Conservation (phyloP, 2,113 vertebrate genomes). For the Platycercus adscitus region DNA sequence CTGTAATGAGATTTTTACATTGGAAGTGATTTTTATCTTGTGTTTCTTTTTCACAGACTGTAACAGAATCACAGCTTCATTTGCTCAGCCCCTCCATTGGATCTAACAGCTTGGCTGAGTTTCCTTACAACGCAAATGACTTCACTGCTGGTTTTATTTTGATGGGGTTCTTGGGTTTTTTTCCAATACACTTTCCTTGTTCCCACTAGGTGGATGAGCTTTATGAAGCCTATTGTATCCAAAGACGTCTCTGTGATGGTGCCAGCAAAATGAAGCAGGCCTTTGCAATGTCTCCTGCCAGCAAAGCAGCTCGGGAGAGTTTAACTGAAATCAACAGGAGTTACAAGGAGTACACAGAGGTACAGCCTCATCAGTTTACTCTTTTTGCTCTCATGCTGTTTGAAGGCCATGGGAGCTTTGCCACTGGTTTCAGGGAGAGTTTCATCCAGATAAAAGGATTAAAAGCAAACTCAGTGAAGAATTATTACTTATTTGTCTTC, state of each 20-base stretch:
- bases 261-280: slow-evolving; percentile 98
- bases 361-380: slow-evolving; percentile 16
- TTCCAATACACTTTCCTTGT: background rate
- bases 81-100: background rate
- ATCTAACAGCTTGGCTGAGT: background rate
- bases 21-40: background rate
- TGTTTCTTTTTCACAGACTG: background rate
- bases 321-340: slow-evolving; percentile 90
- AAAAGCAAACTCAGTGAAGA: background rate
- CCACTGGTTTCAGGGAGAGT: background rate
- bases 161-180: background rate
- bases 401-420: background rate
- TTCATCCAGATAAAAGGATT: background rate
- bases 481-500: background rate
- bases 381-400: background rate
- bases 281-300: slow-evolving; percentile 91
- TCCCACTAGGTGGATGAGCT: slow-evolving; percentile 91
- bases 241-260: slow-evolving; percentile 92
- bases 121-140: background rate
- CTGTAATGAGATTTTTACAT: background rate
- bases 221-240: slow-evolving; percentile 97
- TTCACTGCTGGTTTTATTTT: background rate
- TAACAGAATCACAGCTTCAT: background rate
- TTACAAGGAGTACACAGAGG: slow-evolving; percentile 96
- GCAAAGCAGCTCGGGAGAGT: slow-evolving; percentile 93